These are phyloP conservation scores for Patiria miniata DNA, from an alignment of 35 echinoderm and acorn worm species.

Conservation along the genomic window DNA sequence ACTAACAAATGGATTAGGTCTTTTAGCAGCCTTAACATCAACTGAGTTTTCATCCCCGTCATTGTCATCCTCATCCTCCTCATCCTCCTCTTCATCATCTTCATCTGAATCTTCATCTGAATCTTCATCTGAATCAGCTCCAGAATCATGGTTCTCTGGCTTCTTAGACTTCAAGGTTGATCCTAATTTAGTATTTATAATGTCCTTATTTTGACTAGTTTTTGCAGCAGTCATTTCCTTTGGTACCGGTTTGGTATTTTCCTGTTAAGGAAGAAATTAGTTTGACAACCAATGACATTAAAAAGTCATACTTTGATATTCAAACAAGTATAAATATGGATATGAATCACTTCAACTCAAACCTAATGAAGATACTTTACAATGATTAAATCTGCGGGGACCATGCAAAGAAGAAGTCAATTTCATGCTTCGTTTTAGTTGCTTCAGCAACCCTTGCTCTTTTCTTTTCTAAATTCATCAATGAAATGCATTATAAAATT, in stretches of 20 bases:
- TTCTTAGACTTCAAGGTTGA: background rate
- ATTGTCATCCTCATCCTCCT: conserved; percentile 31
- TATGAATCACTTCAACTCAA: too few species aligned
- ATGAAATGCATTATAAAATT: too few species aligned
- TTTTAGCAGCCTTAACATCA: conserved; percentile 10
- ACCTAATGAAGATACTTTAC: too few species aligned
- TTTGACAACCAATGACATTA: background rate
- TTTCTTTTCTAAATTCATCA: too few species aligned
- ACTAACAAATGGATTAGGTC: background rate
- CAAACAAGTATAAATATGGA: too few species aligned
- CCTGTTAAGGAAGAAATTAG: background rate
- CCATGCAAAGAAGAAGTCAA: too few species aligned
- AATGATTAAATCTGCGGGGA: too few species aligned
- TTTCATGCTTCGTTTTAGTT: too few species aligned
- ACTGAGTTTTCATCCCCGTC: conserved; percentile 2
- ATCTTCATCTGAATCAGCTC: conserved; percentile 44
- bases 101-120: conserved; percentile 43
- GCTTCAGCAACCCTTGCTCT: too few species aligned
- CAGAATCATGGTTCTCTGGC: background rate
- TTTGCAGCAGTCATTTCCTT: background rate
- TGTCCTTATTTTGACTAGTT: background rate
- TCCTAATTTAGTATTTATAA: background rate
- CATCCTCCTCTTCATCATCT: conserved; percentile 43
- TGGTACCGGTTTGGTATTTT: background rate
- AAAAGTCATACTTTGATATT: background rate